Percentiles rank a stretch among this genome's conserved stretches.
phyloP scores from a whole-genome alignment of 2,888 invertebrate genomes.

The Melinaea marsaeus region DNA sequence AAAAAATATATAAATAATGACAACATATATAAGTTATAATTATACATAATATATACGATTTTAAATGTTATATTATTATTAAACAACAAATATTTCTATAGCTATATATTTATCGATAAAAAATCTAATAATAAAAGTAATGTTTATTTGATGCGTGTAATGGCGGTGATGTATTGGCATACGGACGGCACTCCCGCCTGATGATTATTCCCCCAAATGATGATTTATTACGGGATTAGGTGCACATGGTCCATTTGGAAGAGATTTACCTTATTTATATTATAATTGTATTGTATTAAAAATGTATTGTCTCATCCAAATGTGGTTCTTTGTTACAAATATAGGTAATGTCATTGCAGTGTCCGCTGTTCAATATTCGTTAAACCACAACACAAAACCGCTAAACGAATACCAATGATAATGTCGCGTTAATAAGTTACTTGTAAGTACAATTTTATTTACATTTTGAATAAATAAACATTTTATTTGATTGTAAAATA shows the following conservation, averaged over 20 bases:
- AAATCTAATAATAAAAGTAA: slow-evolving; percentile 40
- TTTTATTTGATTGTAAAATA: too few relatives aligned
- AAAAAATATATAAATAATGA: too few relatives aligned
- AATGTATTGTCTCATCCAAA: slow-evolving; percentile 40
- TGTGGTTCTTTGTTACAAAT: slow-evolving; percentile 23
- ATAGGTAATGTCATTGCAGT: not conserved
- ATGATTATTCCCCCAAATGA: slow-evolving; percentile 75
- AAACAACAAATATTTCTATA: too few relatives aligned
- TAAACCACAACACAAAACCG: slow-evolving; percentile 6
- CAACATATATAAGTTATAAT: too few relatives aligned
- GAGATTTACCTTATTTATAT: slow-evolving; percentile 71
- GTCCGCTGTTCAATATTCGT: slow-evolving; percentile 3
- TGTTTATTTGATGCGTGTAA: slow-evolving; percentile 76
- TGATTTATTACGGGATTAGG: slow-evolving; percentile 75
- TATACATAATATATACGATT: too few relatives aligned
- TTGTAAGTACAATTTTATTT: slow-evolving; percentile 1
- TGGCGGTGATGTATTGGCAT: slow-evolving; percentile 68
- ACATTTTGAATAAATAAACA: not conserved
- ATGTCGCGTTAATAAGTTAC: slow-evolving; percentile 4
- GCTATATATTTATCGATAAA: not conserved
- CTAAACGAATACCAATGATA: slow-evolving; percentile 4
- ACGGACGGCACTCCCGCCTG: slow-evolving; percentile 45
- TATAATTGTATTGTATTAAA: slow-evolving; percentile 60
- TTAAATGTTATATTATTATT: too few relatives aligned
- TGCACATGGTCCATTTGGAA: slow-evolving; percentile 66